Evolutionary conservation across 1,140 invertebrate genomes (phyloP).

Genomic region (Megathymus violae): DNA sequence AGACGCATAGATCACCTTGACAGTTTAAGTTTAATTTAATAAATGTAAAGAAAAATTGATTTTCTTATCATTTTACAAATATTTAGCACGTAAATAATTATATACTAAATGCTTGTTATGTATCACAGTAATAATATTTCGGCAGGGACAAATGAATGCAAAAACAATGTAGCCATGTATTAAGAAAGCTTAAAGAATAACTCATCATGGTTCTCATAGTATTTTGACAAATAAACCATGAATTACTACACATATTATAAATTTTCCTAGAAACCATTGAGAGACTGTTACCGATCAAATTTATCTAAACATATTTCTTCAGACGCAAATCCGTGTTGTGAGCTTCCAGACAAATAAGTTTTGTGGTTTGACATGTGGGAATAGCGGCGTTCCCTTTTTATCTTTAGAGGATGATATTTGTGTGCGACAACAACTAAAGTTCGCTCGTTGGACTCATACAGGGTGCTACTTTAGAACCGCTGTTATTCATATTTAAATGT

Average conservation of each 20-base stretch:
- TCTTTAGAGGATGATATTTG: conserved; percentile 12
- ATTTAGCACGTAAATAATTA: no score
- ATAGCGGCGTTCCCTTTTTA: conserved; percentile 24
- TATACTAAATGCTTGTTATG: no score
- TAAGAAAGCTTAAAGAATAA: no score
- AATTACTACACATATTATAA: conserved; percentile 7
- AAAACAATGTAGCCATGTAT: no score
- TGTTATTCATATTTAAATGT: no score
- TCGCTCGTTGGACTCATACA: neutral
- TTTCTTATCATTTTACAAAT: no score
- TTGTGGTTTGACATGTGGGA: conserved; percentile 21
- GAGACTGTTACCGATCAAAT: conserved; percentile 20
- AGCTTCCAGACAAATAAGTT: conserved; percentile 32
- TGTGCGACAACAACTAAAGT: conserved; percentile 18
- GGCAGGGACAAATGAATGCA: no score
- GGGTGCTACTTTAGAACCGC: conserved; percentile 6
- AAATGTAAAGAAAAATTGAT: no score
- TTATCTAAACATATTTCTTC: conserved; percentile 24
- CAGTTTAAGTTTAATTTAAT: no score
- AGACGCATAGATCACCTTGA: no score
- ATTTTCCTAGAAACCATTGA: conserved; percentile 15
- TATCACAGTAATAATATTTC: no score
- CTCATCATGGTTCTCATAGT: no score
- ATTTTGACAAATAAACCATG: conserved; percentile 1
- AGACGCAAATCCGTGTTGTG: conserved; percentile 24